Conservation (phyloP, 2,797 vertebrate genomes). For the Xerus rutilus region DNA sequence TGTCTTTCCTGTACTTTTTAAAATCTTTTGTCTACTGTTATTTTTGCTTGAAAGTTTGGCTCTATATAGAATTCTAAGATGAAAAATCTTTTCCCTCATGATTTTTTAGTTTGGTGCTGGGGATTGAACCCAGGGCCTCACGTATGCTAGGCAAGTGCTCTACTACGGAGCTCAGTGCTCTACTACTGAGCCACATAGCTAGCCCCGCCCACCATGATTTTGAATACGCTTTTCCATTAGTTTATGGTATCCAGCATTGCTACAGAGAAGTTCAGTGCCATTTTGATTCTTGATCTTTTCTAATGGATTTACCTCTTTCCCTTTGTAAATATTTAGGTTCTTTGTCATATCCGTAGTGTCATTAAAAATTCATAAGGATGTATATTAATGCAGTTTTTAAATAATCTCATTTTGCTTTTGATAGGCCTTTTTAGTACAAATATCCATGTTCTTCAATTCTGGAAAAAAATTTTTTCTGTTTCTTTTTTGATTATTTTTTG, state of each 20-base stretch:
- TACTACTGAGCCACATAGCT: no score
- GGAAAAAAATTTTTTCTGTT: neutral
- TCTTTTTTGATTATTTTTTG: slow-evolving; percentile 27
- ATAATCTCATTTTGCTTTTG: neutral
- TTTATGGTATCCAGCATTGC: slow-evolving; percentile 4
- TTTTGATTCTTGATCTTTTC: slow-evolving; percentile 10
- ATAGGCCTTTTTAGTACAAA: slow-evolving; percentile 1
- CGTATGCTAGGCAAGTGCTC: no score
- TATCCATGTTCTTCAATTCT: slow-evolving; percentile 15
- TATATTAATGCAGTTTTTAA: neutral
- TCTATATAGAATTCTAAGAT: slow-evolving; percentile 33
- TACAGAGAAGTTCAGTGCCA: neutral
- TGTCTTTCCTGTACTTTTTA: neutral
- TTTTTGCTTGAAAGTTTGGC: slow-evolving; percentile 10
- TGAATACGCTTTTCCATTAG: neutral
- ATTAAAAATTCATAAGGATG: neutral
- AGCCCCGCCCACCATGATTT: neutral
- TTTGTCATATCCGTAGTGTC: neutral
- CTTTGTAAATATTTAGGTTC: slow-evolving; percentile 17
- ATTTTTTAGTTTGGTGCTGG: no score
- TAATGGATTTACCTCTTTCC: neutral
- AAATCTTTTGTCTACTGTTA: neutral
- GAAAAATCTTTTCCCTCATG: neutral
- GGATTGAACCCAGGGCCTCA: no score
- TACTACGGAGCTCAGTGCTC: no score